Evolutionary conservation across 2,113 vertebrate genomes (phyloP).

Genomic region (Delphinus delphis): DNA sequence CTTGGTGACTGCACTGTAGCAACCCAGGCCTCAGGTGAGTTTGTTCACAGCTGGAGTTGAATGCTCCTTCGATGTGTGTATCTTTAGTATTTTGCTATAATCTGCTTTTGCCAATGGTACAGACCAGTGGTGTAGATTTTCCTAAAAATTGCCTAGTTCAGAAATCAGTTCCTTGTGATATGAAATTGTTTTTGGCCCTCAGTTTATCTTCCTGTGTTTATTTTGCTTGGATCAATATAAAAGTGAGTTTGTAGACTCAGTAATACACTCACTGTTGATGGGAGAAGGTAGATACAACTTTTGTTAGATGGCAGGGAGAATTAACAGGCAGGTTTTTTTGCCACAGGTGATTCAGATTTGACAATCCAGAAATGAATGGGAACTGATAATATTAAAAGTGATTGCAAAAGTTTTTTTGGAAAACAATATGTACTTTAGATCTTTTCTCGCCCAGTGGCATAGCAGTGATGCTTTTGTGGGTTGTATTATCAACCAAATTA

Average conservation of each 20-base stretch:
- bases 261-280: not conserved
- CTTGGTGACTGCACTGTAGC: conserved; percentile 87
- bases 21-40: conserved; percentile 86
- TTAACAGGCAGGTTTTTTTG: not conserved
- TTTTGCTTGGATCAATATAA: conserved; percentile 37
- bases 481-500: not conserved
- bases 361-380: not conserved
- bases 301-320: not conserved
- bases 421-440: not conserved
- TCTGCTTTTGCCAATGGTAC: not conserved
- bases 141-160: not conserved
- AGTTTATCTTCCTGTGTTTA: not conserved
- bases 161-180: not conserved
- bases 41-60: too few relatives aligned
- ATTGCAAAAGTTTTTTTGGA: not conserved
- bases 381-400: not conserved
- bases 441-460: not conserved
- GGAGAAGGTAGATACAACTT: not conserved
- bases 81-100: not conserved
- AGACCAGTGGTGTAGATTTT: not conserved
- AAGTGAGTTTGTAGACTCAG: not conserved
- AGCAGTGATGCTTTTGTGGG: not conserved
- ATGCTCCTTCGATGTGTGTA: not conserved
- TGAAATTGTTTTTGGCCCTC: not conserved
- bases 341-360: not conserved